Base-by-base conservation (phyloP, 1,140 invertebrate genomes). In the Telenomus remus region DNA sequence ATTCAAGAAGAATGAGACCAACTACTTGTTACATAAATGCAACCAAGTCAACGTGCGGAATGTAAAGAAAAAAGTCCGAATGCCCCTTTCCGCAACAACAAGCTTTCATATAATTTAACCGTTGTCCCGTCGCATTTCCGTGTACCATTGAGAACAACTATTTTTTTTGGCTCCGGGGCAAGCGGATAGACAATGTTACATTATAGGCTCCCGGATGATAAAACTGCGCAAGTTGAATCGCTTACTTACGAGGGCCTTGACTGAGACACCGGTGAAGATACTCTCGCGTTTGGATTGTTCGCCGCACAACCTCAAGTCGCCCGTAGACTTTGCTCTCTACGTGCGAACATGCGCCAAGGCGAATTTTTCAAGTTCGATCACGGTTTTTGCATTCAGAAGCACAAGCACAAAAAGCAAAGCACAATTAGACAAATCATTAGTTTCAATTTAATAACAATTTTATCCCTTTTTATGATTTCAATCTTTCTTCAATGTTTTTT, bases 171-270 rank as follows among this genome's bases (percentile, higher is more conserved):
- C 57, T 60, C 59, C 34, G 59, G 37, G 48, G 69, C 69, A 35
- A 64, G 34, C 10, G 19, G 46, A 72, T 57, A 64, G 69, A 64
- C 69, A 72, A 72, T 72, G 59, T 63, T 72, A 57, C 48, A 65
- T 72, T 72, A 72, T 42, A 60, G 69, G 8, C 69, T 65, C 49
- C 49, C 34, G 33, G 43, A 73, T 65, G 55, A 66, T 73, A 73
- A 73, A 73, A 73, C 70, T 59, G 70, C 61, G 44, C 48, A 57
- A 74, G 63, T 68, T 63, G 42, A 74, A 66, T 74, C 55, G 71
- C 56, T 74, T 83, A 89, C 90, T 91, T 90, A 91, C 90, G 85
- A 91, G 87, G 76, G 89, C 87, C 84, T 89, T 89, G 76, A 91
- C 90, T 80, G 89, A 90, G 50, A 91, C 90, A 76, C 89, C 87